Base-by-base conservation (phyloP, 2,888 invertebrate genomes). In the Morpho achilles region DNA sequence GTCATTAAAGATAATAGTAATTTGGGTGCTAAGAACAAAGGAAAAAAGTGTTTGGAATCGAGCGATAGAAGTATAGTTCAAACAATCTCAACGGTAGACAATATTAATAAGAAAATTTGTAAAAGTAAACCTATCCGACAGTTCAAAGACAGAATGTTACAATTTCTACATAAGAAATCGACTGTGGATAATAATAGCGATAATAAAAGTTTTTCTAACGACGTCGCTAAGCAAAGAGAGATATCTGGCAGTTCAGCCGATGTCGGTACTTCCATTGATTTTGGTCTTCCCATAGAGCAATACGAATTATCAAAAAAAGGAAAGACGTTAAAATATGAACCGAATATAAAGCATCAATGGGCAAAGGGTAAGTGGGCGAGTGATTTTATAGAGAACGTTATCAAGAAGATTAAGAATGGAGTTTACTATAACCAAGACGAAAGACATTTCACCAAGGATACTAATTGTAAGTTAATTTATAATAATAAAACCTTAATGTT, bases 351-450 rank as follows among this genome's bases (percentile, higher is more conserved):
- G 53, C 59, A 73, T 57, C 72, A 76, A 9, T 79, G 82, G 79
- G 67, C 77, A 8, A 87, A 80, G 71, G 73, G 75, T 8, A 86
- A 77, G 66, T 76, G 81, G 79, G 78, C 82, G 0, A 86, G 78
- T 66, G 84, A 87, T 51, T 81, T 85, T 52, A 80, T 88, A 53
- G 89, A 89, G n/a, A 85, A 77, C 59, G 77, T 89, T 10, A 82
- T 88, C 45, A 80, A 69, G 58, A 87, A 87, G 62, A 75, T 89
- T 32, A 79, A 75, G 52, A 75, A 63, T 62, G 89, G 89, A 48
- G 75, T 76, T 55, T 88, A 88, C 70, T 87, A 81, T 58, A 80
- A 64, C 56, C 72, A 76, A 50, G 81, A 59, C 1, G 59, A 80
- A 56, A 59, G 62, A 52, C 73, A 65, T 52, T 32, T 59, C 16